Percentiles rank a stretch among this genome's conserved stretches.
phyloP scores from a whole-genome alignment of 2,888 invertebrate genomes.

The Archips xylosteana region DNA sequence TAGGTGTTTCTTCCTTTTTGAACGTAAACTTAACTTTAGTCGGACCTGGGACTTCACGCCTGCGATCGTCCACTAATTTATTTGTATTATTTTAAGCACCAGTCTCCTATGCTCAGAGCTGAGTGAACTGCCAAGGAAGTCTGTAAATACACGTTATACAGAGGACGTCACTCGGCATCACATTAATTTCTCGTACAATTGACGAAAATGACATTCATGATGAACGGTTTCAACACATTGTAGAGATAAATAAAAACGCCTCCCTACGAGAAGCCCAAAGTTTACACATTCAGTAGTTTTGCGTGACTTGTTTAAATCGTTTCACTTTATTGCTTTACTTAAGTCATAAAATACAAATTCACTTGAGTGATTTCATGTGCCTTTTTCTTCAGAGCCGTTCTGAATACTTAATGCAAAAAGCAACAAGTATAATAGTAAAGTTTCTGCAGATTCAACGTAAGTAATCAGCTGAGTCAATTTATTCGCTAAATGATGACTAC shows the following conservation, averaged over 20 bases:
- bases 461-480: constrained; percentile 36
- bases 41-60: background rate
- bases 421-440: constrained; percentile 36
- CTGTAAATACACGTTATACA: background rate
- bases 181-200: background rate
- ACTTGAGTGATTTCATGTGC: constrained; percentile 23
- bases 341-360: constrained; percentile 28
- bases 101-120: background rate
- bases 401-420: constrained; percentile 32
- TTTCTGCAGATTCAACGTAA: constrained; percentile 18
- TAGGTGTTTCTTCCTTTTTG: background rate
- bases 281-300: constrained; percentile 16
- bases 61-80: background rate
- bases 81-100: constrained; percentile 1
- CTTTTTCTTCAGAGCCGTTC: constrained; percentile 15
- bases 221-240: background rate
- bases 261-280: background rate
- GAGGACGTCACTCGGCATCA: background rate
- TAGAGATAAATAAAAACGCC: background rate
- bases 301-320: constrained; percentile 25
- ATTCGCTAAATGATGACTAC: constrained; percentile 33
- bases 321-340: constrained; percentile 20
- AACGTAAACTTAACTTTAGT: background rate
- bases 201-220: background rate
- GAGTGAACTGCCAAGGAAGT: background rate